Evolutionary conservation across 1,140 invertebrate species (phyloP), one percentile per base, ranked within the genome.

Genomic region (Cryptotermes secundus): DNA sequence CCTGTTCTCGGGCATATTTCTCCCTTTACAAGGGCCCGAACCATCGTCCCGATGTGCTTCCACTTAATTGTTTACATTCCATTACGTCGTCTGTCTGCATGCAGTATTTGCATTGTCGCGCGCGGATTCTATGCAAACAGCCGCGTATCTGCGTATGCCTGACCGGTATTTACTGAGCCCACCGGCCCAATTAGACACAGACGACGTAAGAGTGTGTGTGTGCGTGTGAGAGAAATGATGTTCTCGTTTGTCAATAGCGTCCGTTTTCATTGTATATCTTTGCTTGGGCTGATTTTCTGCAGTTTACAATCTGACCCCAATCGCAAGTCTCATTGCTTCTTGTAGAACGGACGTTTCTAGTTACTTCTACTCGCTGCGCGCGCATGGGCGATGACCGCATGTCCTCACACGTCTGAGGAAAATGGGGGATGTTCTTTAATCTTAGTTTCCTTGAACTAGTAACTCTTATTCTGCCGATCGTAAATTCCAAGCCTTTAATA

Each of bases 151-250:
- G 12, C 12, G 81, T 53, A 42, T 26, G 81, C 81, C 81, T 82
- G 81, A 82, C 81, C 81, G 81, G 42, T 82, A 82, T 82, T 82
- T 82, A 53, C 81, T 34, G 81, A 82, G 59, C 59, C 81, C 53
- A 53, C 81, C 38, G 81, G 81, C 38, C 81, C 81, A 82, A 82
- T 82, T 82, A 82, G 81, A 82, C 81, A 53, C 26, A 34, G n/a
- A 31, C 22, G 24, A 65, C n/a, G 59, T 65, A 65, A 65, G 59
- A 65, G 59, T 26, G 53, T 59, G 26, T 59, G 53, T 59, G 26
- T 59, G 53, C 19, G 26, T 59, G 26, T 65, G 26, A 4, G 12
- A 26, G 26, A 65, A 31, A 31, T 19, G 53, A 42, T 49, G 45
- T 49, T 31, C n/a, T 65, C 59, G 24, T 65, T 65, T 65, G 19